Evolutionary conservation across 2,113 vertebrate species (phyloP).

Genomic region (Tachuris rubrigastra): DNA sequence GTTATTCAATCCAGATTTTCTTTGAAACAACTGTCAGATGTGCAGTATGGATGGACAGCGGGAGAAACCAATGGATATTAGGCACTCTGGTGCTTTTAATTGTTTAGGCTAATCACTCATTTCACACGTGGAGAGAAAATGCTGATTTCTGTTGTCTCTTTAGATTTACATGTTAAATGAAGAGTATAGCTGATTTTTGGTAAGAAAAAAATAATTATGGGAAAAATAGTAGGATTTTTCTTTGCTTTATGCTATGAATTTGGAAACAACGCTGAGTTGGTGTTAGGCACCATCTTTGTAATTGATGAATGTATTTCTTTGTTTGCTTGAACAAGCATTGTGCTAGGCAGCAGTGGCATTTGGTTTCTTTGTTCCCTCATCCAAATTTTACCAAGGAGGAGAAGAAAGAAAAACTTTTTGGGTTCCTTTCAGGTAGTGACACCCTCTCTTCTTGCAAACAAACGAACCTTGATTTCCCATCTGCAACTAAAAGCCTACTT

Average conservation of each 20-base stretch:
- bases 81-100: conserved; percentile 13
- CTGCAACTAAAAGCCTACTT: not conserved
- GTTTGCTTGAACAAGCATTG: not conserved
- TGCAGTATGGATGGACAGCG: conserved; percentile 34
- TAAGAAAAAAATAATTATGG: not conserved
- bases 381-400: not conserved
- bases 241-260: not conserved
- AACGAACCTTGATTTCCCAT: not conserved
- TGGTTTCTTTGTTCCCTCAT: not conserved
- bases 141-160: not conserved
- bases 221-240: not conserved
- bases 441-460: not conserved
- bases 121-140: not conserved
- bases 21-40: conserved; percentile 61
- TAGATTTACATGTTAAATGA: not conserved
- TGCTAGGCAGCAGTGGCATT: not conserved
- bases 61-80: conserved; percentile 20
- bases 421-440: not conserved
- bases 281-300: not conserved
- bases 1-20: conserved; percentile 70
- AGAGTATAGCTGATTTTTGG: not conserved
- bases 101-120: conserved; percentile 26
- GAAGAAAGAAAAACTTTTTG: not conserved
- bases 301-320: not conserved
- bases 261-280: not conserved